Evolutionary conservation across 2,797 vertebrate species (phyloP).

Genomic region (Hippocampus kuda): DNA sequence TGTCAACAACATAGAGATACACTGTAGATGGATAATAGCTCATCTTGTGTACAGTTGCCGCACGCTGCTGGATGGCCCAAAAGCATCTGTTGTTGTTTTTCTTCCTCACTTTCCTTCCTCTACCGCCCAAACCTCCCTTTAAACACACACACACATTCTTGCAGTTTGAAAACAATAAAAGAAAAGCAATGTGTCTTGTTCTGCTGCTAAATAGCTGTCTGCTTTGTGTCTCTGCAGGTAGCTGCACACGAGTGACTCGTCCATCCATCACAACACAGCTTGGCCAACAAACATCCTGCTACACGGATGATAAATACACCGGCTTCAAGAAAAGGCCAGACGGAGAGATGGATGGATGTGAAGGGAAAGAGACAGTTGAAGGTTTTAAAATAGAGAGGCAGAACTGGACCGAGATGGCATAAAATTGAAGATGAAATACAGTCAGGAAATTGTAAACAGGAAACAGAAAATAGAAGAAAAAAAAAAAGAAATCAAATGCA

Average conservation of each 20-base stretch:
- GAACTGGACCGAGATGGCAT: not conserved
- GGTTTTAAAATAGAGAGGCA: slow-evolving; percentile 33
- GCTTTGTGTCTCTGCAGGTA: slow-evolving; percentile 67
- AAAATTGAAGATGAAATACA: slow-evolving; percentile 15
- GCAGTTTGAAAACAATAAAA: slow-evolving; percentile 69
- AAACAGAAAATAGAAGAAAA: too few relatives aligned
- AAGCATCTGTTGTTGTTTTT: slow-evolving; percentile 40
- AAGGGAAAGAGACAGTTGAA: slow-evolving; percentile 36
- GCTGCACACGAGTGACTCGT: slow-evolving; percentile 62
- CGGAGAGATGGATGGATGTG: slow-evolving; percentile 39
- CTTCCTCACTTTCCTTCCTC: slow-evolving; percentile 17
- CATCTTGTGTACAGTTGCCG: slow-evolving; percentile 46
- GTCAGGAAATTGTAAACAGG: not conserved
- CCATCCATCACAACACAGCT: slow-evolving; percentile 63
- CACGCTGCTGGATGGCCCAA: slow-evolving; percentile 49
- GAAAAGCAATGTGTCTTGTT: slow-evolving; percentile 72
- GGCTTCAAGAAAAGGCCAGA: slow-evolving; percentile 41
- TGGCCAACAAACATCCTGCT: slow-evolving; percentile 59
- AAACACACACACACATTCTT: slow-evolving; percentile 25
- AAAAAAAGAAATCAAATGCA: slow-evolving; percentile 22
- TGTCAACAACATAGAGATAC: slow-evolving; percentile 62
- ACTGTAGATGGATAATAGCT: slow-evolving; percentile 58
- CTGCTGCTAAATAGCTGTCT: slow-evolving; percentile 74
- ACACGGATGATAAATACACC: slow-evolving; percentile 69
- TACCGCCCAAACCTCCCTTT: slow-evolving; percentile 29